Evolutionary conservation across 2,113 vertebrate genomes (phyloP).

Genomic region (Saccopteryx bilineata): DNA sequence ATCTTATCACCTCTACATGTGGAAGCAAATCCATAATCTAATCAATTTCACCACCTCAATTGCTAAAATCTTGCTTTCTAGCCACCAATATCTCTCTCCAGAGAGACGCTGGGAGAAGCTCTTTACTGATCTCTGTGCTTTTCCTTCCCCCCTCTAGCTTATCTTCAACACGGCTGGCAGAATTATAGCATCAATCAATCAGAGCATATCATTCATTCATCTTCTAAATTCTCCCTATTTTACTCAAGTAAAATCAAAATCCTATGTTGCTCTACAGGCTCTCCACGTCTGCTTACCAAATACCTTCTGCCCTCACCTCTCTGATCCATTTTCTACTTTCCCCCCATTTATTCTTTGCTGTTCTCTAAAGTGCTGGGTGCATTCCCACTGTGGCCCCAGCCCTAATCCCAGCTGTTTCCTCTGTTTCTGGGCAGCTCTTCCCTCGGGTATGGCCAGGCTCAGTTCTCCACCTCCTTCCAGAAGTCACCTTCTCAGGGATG

Average conservation of each 20-base stretch:
- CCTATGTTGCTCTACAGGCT: neutral
- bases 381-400: no score
- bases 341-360: neutral
- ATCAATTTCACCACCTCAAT: neutral
- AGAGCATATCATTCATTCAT: neutral
- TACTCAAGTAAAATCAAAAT: neutral
- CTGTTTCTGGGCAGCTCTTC: neutral
- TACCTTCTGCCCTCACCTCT: rapidly evolving
- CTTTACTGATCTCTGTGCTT: neutral
- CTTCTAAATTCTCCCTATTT: neutral
- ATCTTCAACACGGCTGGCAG: neutral
- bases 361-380: neutral
- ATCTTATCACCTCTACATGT: neutral
- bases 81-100: neutral
- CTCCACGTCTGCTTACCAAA: neutral
- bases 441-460: neutral
- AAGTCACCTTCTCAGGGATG: neutral
- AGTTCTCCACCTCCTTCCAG: neutral
- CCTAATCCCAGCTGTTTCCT: neutral
- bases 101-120: neutral
- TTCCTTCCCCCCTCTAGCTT: neutral
- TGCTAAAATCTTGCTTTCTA: neutral
- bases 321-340: neutral
- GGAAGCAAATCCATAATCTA: neutral
- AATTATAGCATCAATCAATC: neutral